Base-by-base conservation (phyloP, 2,797 vertebrate genomes). In the Lycodopsis pacificus region DNA sequence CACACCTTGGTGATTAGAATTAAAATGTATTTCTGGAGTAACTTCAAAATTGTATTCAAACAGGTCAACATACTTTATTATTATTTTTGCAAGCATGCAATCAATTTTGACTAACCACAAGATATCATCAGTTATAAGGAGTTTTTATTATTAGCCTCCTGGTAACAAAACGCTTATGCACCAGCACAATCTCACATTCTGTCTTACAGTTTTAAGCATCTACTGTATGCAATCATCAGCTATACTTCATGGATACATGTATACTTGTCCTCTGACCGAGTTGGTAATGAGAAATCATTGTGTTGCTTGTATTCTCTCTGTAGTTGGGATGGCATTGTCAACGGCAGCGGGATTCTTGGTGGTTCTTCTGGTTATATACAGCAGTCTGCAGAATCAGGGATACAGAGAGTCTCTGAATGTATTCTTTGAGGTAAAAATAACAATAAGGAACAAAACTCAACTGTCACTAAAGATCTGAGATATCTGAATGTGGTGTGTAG, bases 241-340 rank as follows among this genome's bases (percentile, higher is more conserved):
- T 48, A 20, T 17, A 48, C 19, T 48, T 7, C 19, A 1, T 20
- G 20, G 48, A 20, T 49, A 20, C 20, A 11, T 30, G 30, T 12
- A 17, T 22, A 22, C 14, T 19, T 70, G 5, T 27, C 15, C n/a
- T 32, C 1, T 38, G 19, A 11, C 17, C 25, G 10, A n/a, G 8
- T 22, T 11, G 9, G 19, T 53, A 42, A 36, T 13, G 5, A 64
- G 0, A 32, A 40, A 54, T 12, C 5, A 25, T 15, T 74, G 49
- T 63, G 32, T 54, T 59, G 4, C n/a, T 44, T 77, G 42, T 63
- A 0, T 65, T 73, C 51, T 74, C 40, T 75, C 17, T 87, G 2
- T 46, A 81, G 78, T 68, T 14, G 10, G 11, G 38, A 92, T 91
- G 89, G 69, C 58, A 8, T 54, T 83, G 49, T 49, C 11, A 8